A percentile compares a stretch with the other conserved stretches of the same genome.
Conservation (phyloP, 1,140 invertebrate species). For the Pseudoatta argentina region DNA sequence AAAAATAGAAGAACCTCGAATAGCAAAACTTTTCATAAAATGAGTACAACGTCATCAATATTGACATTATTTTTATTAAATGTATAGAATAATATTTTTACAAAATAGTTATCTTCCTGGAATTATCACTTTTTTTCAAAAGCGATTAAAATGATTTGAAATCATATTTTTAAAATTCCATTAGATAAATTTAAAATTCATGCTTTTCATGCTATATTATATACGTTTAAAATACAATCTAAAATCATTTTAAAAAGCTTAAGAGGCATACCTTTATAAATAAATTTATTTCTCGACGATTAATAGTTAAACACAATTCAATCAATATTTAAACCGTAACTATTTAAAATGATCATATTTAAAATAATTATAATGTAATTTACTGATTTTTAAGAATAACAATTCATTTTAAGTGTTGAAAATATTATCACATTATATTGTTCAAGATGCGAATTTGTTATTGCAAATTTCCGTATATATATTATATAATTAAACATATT, state of each 20-base stretch:
- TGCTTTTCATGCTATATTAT: not conserved
- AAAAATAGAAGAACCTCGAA: not conserved
- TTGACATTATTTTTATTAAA: not conserved
- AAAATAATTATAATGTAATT: no score
- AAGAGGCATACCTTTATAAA: not conserved
- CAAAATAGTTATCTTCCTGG: not conserved
- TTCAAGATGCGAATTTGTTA: not conserved
- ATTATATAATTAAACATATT: not conserved
- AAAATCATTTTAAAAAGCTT: not conserved
- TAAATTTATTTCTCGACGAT: not conserved
- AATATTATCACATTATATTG: not conserved
- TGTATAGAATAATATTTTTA: conserved; percentile 2
- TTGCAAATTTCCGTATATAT: not conserved
- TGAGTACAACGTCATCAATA: not conserved
- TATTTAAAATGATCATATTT: not conserved
- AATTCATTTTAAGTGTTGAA: not conserved
- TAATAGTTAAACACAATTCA: not conserved
- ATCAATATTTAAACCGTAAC: not conserved
- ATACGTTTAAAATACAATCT: not conserved
- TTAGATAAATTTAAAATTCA: not conserved
- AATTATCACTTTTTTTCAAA: not conserved
- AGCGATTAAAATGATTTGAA: not conserved
- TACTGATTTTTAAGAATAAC: not conserved
- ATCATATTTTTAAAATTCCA: not conserved
- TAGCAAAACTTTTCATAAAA: not conserved